Evolutionary conservation across 2,797 vertebrate species (phyloP).

Genomic region (Mareca strepera): DNA sequence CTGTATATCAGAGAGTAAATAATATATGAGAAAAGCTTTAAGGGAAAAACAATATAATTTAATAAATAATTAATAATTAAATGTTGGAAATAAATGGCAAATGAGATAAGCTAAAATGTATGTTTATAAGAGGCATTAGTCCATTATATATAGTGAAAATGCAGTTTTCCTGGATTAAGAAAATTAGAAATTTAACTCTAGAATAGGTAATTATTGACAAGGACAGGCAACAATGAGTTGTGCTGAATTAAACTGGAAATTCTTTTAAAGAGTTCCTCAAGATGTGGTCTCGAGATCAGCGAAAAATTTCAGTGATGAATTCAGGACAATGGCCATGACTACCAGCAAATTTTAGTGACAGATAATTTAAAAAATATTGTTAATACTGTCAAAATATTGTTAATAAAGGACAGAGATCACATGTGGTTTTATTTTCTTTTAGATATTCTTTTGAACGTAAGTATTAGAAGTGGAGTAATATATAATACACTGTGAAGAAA

Average conservation of each 20-base stretch:
- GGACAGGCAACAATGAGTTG: background rate
- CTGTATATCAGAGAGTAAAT: background rate
- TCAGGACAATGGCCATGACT: background rate
- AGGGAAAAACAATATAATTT: background rate
- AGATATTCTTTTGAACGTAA: background rate
- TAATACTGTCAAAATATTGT: background rate
- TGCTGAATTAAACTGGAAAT: background rate
- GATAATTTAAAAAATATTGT: background rate
- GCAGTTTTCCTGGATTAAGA: background rate
- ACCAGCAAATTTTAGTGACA: background rate
- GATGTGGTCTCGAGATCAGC: background rate
- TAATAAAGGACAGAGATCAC: background rate
- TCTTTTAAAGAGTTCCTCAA: background rate
- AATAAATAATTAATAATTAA: background rate
- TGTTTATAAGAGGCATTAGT: background rate
- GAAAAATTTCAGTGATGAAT: background rate
- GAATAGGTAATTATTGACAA: background rate
- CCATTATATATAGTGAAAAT: background rate
- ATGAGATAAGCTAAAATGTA: background rate
- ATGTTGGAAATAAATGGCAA: background rate
- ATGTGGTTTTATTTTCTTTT: background rate
- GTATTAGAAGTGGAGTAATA: background rate
- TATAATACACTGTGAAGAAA: background rate
- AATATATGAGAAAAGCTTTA: background rate
- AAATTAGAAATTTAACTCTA: background rate